Percentiles rank a stretch among this genome's conserved stretches.
phyloP scores from a whole-genome alignment of 2,113 vertebrate genomes.

The Xiphorhynchus elegans region DNA sequence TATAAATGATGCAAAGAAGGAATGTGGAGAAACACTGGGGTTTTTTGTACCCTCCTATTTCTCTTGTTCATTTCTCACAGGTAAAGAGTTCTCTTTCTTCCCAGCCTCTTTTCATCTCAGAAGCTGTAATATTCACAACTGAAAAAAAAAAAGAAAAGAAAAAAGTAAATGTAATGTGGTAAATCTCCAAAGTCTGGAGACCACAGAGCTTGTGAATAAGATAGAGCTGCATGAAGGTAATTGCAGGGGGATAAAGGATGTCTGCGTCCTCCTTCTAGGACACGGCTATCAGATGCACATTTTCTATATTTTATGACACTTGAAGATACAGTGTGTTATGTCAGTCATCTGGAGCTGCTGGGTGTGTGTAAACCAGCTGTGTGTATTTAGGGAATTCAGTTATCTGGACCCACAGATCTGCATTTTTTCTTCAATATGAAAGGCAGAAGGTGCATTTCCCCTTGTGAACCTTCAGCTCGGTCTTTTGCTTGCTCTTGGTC shows the following conservation, averaged over 20 bases:
- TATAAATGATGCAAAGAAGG: background rate
- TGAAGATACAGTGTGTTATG: background rate
- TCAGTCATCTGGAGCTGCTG: background rate
- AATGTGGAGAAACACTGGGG: background rate
- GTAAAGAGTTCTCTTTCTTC: background rate
- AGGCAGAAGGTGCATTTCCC: background rate
- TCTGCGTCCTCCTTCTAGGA: background rate
- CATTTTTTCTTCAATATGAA: rapidly evolving
- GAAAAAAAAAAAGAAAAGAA: background rate
- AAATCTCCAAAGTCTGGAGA: background rate
- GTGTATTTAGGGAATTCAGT: background rate
- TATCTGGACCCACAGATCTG: background rate
- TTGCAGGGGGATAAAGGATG: background rate
- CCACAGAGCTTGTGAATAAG: conserved; percentile 8
- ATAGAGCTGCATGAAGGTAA: background rate
- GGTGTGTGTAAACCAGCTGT: background rate
- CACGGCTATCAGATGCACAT: background rate
- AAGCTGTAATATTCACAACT: background rate
- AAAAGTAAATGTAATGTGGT: background rate
- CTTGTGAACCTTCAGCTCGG: background rate
- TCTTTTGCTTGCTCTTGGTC: background rate
- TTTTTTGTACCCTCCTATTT: background rate
- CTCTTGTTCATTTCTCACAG: background rate
- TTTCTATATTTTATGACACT: background rate
- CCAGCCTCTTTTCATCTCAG: conserved; percentile 1